Evolutionary conservation across 92 coral and sea anemone species (phyloP).

Genomic region (Plumapathes pennacea): DNA sequence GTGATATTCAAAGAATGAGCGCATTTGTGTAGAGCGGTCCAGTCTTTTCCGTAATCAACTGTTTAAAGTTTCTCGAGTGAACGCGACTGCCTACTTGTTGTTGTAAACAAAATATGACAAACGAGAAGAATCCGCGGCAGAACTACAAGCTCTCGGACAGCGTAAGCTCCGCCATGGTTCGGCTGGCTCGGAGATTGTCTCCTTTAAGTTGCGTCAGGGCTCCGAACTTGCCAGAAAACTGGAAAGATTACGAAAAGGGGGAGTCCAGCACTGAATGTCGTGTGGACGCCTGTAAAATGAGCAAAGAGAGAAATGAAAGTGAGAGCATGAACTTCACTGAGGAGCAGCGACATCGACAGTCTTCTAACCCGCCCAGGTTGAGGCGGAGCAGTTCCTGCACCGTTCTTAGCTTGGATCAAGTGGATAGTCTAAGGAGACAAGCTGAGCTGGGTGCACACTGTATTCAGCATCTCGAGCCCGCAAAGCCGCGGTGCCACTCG

Average conservation of each 20-base stretch:
- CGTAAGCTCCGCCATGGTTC: no score
- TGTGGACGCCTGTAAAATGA: no score
- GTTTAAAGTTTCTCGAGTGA: neutral
- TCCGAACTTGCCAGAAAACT: neutral
- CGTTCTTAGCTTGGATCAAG: neutral
- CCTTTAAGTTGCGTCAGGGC: constrained; percentile 9
- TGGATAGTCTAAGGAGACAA: neutral
- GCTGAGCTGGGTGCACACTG: neutral
- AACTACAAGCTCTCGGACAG: constrained; percentile 10
- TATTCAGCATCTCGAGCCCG: neutral
- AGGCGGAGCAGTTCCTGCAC: constrained; percentile 7
- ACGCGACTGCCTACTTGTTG: neutral
- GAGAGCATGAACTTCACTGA: neutral
- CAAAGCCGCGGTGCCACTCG: constrained; percentile 2
- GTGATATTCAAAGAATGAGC: neutral
- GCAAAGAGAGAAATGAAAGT: neutral
- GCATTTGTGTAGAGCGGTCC: neutral
- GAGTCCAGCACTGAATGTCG: no score
- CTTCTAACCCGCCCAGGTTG: constrained; percentile 2
- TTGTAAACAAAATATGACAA: constrained; percentile 5
- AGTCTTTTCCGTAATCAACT: no score
- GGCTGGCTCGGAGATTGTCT: constrained; percentile 5
- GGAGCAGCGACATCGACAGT: neutral
- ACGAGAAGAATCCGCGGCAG: neutral
- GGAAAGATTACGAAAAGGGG: neutral